Conservation (phyloP, 2,113 vertebrate genomes). For the Oreochromis niloticus region DNA sequence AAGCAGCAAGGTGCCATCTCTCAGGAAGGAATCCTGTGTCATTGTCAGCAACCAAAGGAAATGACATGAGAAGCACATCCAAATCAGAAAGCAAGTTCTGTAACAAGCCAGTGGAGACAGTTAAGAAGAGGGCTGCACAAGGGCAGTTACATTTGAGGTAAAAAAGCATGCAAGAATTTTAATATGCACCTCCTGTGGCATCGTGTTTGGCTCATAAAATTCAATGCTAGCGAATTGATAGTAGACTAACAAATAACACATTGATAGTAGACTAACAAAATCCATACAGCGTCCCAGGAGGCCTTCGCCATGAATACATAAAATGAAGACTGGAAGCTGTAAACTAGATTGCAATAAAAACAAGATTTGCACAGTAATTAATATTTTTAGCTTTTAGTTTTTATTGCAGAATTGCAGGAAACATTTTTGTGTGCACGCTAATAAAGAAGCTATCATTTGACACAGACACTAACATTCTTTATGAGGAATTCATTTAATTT, state of each 20-base stretch:
- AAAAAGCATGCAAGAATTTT: conserved; percentile 22
- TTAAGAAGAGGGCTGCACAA: background rate
- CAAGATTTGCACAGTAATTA: conserved; percentile 33
- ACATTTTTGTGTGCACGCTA: background rate
- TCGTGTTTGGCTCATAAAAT: conserved; percentile 27
- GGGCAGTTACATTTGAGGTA: conserved; percentile 10
- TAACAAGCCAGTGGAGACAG: background rate
- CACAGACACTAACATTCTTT: background rate
- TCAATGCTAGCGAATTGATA: conserved; percentile 18
- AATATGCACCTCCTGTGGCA: conserved; percentile 21
- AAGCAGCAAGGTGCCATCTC: background rate
- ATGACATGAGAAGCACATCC: background rate
- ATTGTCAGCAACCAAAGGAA: background rate
- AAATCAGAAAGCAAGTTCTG: background rate
- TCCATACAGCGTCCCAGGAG: conserved; percentile 14
- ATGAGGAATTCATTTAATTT: background rate
- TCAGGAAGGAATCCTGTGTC: background rate
- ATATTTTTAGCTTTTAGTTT: conserved; percentile 29
- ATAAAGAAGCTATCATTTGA: background rate
- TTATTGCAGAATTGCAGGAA: background rate
- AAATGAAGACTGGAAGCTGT: background rate
- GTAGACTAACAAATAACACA: conserved; percentile 3
- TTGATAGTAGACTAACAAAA: conserved; percentile 28
- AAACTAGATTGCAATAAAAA: conserved; percentile 14
- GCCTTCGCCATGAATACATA: conserved; percentile 13